phyloP scores from a whole-genome alignment of 2,888 invertebrate genomes.

The Acronicta aceris region DNA sequence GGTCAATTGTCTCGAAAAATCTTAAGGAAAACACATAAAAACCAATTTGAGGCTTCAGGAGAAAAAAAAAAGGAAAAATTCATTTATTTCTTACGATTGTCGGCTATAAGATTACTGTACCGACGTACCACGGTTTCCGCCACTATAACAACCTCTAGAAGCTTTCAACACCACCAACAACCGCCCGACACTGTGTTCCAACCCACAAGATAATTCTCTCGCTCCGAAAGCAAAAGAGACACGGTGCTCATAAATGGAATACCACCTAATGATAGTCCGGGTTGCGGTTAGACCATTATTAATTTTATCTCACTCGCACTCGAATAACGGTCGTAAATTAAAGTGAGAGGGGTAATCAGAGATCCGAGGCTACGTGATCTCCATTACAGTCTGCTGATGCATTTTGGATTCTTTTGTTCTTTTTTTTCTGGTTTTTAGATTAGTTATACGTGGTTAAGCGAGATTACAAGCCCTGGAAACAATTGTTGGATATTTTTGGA shows the following conservation, averaged over 20 bases:
- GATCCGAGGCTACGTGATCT: constrained; percentile 85
- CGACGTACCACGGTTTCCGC: constrained; percentile 74
- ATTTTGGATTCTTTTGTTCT: constrained; percentile 82
- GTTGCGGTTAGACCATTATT: constrained; percentile 86
- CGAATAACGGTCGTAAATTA: constrained; percentile 69
- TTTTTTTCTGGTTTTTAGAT: constrained; percentile 76
- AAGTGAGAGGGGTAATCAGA: constrained; percentile 80
- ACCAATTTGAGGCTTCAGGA: constrained; percentile 72
- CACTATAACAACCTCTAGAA: constrained; percentile 56
- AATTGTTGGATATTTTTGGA: constrained; percentile 58
- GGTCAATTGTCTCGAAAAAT: constrained; percentile 66
- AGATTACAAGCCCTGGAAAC: constrained; percentile 62
- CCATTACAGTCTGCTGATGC: constrained; percentile 84
- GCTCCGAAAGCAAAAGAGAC: constrained; percentile 46
- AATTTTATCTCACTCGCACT: constrained; percentile 81
- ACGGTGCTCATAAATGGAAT: constrained; percentile 74
- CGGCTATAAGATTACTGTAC: constrained; percentile 76
- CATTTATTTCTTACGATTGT: constrained; percentile 84
- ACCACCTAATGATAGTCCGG: constrained; percentile 82
- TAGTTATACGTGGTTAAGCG: constrained; percentile 75
- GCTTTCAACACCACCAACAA: constrained; percentile 29
- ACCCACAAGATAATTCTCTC: constrained; percentile 28
- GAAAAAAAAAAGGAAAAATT: constrained; percentile 72
- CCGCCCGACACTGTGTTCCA: constrained; percentile 39
- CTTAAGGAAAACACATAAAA: constrained; percentile 80